Conservation (phyloP, 2,113 vertebrate genomes). For the Callopanchax toddi region DNA sequence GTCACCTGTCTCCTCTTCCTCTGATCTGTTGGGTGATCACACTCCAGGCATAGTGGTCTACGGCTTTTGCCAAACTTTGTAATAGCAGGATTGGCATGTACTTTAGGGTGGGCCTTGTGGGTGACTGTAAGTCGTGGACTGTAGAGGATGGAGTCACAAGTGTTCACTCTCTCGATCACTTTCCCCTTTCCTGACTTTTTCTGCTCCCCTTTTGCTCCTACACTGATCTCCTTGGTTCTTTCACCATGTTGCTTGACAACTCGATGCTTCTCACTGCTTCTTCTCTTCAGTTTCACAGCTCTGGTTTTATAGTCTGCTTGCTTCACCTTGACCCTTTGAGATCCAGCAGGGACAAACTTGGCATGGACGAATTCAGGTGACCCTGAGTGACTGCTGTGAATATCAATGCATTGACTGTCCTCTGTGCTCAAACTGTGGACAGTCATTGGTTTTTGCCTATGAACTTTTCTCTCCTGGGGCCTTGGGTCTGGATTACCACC, state of each 20-base stretch:
- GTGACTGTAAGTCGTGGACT: conserved; percentile 58
- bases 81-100: conserved; percentile 51
- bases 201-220: conserved; percentile 43
- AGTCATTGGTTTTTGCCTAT: conserved; percentile 49
- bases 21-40: conserved; percentile 37
- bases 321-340: conserved; percentile 78
- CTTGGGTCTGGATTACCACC: conserved; percentile 28
- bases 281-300: conserved; percentile 81
- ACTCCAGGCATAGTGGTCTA: conserved; percentile 54
- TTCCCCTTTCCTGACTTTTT: conserved; percentile 55
- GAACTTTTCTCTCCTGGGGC: conserved; percentile 37
- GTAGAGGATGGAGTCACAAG: conserved; percentile 81
- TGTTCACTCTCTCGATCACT: conserved; percentile 40
- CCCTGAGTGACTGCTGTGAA: conserved; percentile 8
- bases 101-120: conserved; percentile 60
- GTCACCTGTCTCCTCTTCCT: conserved; percentile 79
- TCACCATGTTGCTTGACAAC: conserved; percentile 72
- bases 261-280: conserved; percentile 75
- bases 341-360: conserved; percentile 79
- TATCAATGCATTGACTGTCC: conserved; percentile 55
- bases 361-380: conserved; percentile 80
- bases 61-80: conserved; percentile 57
- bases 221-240: conserved; percentile 56
- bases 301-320: conserved; percentile 83
- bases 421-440: conserved; percentile 46